A percentile compares a stretch with the other conserved stretches of the same genome.
phyloP scores from a whole-genome alignment of 2,113 vertebrate species.

The Panthera leo region DNA sequence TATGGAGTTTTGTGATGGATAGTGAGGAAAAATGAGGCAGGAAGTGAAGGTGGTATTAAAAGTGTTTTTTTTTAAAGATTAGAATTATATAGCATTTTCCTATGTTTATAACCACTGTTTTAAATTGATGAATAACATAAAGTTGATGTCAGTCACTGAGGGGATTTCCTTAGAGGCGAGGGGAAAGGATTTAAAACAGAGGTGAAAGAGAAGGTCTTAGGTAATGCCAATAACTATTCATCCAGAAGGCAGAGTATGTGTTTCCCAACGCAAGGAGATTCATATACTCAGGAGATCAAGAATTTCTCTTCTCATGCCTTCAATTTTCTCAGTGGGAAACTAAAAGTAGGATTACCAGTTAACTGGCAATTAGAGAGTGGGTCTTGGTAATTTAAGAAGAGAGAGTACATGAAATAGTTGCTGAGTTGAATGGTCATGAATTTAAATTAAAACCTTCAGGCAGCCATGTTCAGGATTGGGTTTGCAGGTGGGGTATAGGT shows the following conservation, averaged over 20 bases:
- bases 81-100: background rate
- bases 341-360: background rate
- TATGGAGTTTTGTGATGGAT: background rate
- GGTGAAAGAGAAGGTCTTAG: background rate
- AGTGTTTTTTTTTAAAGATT: background rate
- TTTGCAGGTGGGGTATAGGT: background rate
- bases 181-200: background rate
- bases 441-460: slow-evolving; percentile 6
- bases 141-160: background rate
- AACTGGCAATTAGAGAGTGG: background rate
- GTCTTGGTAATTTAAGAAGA: background rate
- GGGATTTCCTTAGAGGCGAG: background rate
- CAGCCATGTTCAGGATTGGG: background rate
- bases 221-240: background rate
- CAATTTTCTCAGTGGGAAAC: background rate
- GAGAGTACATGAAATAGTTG: background rate
- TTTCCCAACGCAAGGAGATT: background rate
- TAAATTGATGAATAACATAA: background rate
- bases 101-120: background rate
- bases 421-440: background rate
- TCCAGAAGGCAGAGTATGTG: background rate
- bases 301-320: background rate
- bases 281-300: background rate
- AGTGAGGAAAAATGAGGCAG: background rate
- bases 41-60: background rate